Evolutionary conservation across 2,888 invertebrate species (phyloP).

Genomic region (Hylaea fasciaria): DNA sequence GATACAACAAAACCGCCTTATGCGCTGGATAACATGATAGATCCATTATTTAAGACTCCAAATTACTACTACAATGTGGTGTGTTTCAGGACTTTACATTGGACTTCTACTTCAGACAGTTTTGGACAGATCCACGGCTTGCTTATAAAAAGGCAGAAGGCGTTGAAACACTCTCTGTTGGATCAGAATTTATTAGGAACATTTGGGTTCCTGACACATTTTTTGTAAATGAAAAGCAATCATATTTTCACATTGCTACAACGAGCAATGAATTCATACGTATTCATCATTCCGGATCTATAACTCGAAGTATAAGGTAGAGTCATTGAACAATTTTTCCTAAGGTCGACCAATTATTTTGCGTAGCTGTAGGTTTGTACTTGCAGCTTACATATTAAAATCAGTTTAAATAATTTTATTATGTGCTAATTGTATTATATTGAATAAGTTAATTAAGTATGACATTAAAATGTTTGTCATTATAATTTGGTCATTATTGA

Average conservation of each 20-base stretch:
- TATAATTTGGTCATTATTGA: too few relatives aligned
- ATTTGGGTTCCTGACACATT: conserved; percentile 99
- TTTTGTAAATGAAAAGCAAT: conserved; percentile 99
- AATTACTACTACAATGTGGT: conserved; percentile 39
- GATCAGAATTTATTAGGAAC: conserved; percentile 97
- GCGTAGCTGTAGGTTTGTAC: too few relatives aligned
- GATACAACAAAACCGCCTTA: too few relatives aligned
- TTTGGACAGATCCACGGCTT: conserved; percentile 98
- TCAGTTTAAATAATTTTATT: too few relatives aligned
- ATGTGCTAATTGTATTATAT: too few relatives aligned
- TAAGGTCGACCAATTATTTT: too few relatives aligned
- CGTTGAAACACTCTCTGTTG: conserved; percentile 95
- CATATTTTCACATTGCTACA: conserved; percentile 99
- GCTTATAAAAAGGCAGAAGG: conserved; percentile 95
- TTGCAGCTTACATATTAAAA: too few relatives aligned
- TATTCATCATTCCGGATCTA: conserved; percentile 97
- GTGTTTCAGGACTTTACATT: conserved; percentile 94
- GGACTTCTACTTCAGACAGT: conserved; percentile 99
- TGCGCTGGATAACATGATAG: too few relatives aligned
- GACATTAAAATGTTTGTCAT: too few relatives aligned
- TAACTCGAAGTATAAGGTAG: conserved; percentile 97
- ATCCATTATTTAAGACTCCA: too few relatives aligned
- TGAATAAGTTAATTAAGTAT: too few relatives aligned
- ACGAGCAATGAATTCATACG: conserved; percentile 99
- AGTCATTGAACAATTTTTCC: too few relatives aligned